A percentile compares a stretch with the other conserved stretches of the same genome.
Conservation (phyloP, 2,797 vertebrate genomes). For the Vespertilio murinus region DNA sequence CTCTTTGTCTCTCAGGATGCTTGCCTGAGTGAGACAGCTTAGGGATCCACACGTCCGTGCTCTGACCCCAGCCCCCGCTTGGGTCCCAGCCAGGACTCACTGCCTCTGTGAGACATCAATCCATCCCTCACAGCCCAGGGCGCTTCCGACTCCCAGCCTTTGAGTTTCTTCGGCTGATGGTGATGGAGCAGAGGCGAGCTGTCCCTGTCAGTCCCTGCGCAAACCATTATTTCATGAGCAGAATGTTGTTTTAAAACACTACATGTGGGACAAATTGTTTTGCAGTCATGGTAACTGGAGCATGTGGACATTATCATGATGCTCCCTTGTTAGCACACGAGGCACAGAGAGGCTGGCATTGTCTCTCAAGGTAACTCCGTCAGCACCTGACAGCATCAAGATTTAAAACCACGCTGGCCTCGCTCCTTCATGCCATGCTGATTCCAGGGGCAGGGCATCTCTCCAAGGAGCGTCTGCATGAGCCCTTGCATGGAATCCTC, state of each 20-base stretch:
- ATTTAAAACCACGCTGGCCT: background rate
- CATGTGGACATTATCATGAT: background rate
- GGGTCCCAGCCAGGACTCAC: background rate
- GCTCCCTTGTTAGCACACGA: background rate
- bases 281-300: background rate
- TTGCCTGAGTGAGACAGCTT: background rate
- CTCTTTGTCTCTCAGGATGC: too few relatives aligned
- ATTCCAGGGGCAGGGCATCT: background rate
- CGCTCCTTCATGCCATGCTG: fast-evolving
- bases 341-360: background rate
- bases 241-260: background rate
- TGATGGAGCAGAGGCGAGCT: background rate
- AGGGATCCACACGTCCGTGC: fast-evolving
- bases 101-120: fast-evolving
- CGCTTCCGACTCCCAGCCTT: background rate
- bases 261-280: background rate
- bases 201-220: background rate
- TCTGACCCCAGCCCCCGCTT: background rate
- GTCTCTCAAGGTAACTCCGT: background rate
- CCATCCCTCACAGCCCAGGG: background rate
- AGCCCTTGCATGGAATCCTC: background rate
- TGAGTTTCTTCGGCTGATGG: background rate
- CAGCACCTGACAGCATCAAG: background rate
- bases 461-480: background rate
- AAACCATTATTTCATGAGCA: background rate